Evolutionary conservation across 2,888 invertebrate species (phyloP), one percentile per base, ranked within the genome.

Genomic region (Chydorus sphaericus): DNA sequence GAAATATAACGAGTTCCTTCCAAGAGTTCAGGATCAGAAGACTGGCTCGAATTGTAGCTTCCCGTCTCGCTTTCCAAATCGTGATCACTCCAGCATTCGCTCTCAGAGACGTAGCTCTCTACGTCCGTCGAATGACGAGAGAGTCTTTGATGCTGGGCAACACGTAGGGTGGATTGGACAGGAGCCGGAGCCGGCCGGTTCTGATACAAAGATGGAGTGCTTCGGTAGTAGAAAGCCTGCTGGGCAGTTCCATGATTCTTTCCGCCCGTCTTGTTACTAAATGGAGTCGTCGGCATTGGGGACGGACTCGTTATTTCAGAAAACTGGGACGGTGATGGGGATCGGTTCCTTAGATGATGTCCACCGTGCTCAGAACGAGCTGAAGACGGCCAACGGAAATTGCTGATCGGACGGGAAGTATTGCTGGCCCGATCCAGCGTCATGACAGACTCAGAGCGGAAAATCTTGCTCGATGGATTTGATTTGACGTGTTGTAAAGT

Each of bases 1-100:
- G 75, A 69, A 1, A 73, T 69, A 57, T 67, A 70, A 58, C 71
- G 63, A 10, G 60, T 59, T 11, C 61, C 52, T n/a, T 57, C 57
- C 29, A 30, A n/a, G 50, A 23, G 53, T 18, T 55, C 29, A 6
- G 26, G 48, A 18, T 28, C 54, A n/a, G 18, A 48, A 18, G 31
- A 20, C 14, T 36, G 20, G 3, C 36, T 33, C 14, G 23, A 23
- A 11, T 48, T 49, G 20, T 31, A 49, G 37, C 54, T 48, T n/a
- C n/a, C n/a, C 18, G 49, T 49, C 14, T 54, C 37, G 29, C 48
- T 54, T 23, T 57, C 57, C 51, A 48, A 44, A 30, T 51, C 56
- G 29, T 44, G 39, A 29, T 28, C 18, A 37, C 57, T 57, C 49
- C 55, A 55, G 44, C 44, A 44, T n/a, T 55, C 55, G 55, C 39